Percentiles rank a stretch among this genome's conserved stretches.
phyloP scores from a whole-genome alignment of 1,140 invertebrate species.

The Listronotus bonariensis region DNA sequence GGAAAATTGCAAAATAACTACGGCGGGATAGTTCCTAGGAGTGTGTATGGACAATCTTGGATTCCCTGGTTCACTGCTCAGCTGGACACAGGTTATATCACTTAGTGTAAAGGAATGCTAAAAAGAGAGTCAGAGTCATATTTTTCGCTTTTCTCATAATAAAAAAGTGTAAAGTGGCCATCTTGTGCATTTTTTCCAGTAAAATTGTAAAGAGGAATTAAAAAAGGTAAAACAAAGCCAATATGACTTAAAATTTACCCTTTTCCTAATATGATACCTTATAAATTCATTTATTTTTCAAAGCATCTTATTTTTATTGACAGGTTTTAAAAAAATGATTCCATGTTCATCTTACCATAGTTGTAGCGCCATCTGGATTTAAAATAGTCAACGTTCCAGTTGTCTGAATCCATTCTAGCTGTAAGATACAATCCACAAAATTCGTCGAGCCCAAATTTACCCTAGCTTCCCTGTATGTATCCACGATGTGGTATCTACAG shows the following conservation, averaged over 20 bases:
- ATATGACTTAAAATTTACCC: too few relatives aligned
- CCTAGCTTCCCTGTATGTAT: constrained; percentile 76
- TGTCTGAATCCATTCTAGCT: constrained; percentile 78
- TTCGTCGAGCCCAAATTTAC: constrained; percentile 64
- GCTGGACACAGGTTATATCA: constrained; percentile 75
- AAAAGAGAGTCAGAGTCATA: constrained; percentile 33
- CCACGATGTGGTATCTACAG: constrained; percentile 83
- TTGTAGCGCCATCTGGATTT: constrained; percentile 72
- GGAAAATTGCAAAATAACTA: constrained; percentile 73
- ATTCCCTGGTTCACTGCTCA: constrained; percentile 76
- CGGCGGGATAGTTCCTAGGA: constrained; percentile 61
- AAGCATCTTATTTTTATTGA: too few relatives aligned
- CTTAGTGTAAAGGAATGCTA: constrained; percentile 66
- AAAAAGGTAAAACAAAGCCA: too few relatives aligned
- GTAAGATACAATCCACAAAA: constrained; percentile 76
- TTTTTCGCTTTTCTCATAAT: too few relatives aligned
- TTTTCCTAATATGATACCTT: too few relatives aligned
- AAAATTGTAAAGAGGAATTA: too few relatives aligned
- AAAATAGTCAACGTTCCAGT: constrained; percentile 77
- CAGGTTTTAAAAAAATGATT: too few relatives aligned
- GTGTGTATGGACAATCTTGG: constrained; percentile 74
- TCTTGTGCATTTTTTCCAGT: too few relatives aligned
- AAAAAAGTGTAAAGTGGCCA: too few relatives aligned
- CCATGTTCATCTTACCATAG: constrained; percentile 65
- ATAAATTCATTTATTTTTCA: too few relatives aligned